Percentiles rank a stretch among this genome's conserved stretches.
These are phyloP conservation scores for Cepaea nemoralis DNA, from an alignment of 1,140 invertebrate species.

Conservation along the genomic window DNA sequence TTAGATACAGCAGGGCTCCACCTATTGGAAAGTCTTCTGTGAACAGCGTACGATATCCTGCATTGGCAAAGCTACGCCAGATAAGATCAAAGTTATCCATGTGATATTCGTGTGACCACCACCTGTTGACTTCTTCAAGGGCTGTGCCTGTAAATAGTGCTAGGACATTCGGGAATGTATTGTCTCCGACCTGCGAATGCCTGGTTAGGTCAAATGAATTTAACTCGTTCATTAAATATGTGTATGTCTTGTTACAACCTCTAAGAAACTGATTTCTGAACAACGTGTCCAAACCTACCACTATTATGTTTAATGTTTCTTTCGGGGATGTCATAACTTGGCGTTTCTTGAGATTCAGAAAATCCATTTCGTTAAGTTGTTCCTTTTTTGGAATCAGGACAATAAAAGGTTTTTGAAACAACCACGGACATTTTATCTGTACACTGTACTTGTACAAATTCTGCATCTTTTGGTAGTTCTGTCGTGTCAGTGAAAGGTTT, in stretches of 20 bases:
- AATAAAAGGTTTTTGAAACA: neutral
- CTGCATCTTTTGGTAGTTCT: neutral
- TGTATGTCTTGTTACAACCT: neutral
- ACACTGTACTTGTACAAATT: neutral
- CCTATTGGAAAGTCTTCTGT: constrained; percentile 7
- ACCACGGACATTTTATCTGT: neutral
- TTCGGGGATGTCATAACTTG: neutral
- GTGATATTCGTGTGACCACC: neutral
- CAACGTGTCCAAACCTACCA: neutral
- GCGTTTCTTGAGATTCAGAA: neutral
- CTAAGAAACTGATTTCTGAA: neutral
- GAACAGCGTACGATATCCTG: neutral
- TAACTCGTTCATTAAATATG: neutral
- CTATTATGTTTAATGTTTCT: neutral
- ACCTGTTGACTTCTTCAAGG: neutral
- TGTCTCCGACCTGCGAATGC: neutral
- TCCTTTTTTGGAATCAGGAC: neutral
- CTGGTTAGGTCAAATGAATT: neutral
- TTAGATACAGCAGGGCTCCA: too few relatives aligned
- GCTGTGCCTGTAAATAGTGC: neutral
- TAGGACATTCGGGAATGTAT: neutral
- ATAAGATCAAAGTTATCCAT: neutral
- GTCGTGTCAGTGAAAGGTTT: neutral
- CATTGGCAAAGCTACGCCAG: neutral
- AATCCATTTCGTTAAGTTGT: neutral